Percentiles rank a stretch among this genome's conserved stretches.
Evolutionary conservation across 2,888 invertebrate species (phyloP).

Genomic region (Plutella xylostella): DNA sequence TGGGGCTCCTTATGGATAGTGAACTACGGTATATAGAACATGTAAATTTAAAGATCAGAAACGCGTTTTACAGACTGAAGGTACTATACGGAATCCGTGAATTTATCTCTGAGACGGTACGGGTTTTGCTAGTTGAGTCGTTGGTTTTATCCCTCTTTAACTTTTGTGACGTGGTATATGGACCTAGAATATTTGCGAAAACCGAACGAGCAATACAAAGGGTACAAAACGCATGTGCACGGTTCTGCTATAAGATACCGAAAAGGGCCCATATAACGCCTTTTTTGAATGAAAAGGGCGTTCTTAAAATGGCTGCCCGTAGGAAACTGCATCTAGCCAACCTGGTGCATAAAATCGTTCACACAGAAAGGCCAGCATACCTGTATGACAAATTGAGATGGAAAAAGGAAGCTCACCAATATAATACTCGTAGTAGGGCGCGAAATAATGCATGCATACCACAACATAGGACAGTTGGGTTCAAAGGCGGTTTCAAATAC

Average conservation of each 20-base stretch:
- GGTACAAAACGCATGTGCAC: conserved; percentile 14
- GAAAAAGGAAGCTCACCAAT: too few species aligned
- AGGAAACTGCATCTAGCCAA: background rate
- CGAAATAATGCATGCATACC: too few species aligned
- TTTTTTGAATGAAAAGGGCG: conserved; percentile 8
- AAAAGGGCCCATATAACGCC: conserved; percentile 12
- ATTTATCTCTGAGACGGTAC: conserved; percentile 26
- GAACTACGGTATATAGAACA: too few species aligned
- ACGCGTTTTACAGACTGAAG: too few species aligned
- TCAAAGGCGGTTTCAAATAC: too few species aligned
- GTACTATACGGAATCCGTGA: too few species aligned
- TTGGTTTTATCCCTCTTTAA: too few species aligned
- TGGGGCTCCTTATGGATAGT: too few species aligned
- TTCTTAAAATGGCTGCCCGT: conserved; percentile 9
- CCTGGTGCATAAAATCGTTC: background rate
- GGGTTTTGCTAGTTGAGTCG: conserved; percentile 51
- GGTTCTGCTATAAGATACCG: conserved; percentile 14
- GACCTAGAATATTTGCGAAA: conserved; percentile 2
- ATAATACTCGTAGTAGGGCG: too few species aligned
- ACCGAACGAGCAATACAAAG: conserved; percentile 3
- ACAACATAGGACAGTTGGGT: too few species aligned
- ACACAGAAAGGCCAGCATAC: background rate
- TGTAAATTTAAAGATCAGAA: too few species aligned
- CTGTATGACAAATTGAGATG: background rate
- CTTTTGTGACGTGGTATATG: conserved; percentile 11